Base-by-base conservation (phyloP, 2,113 vertebrate species). In the Marmota monax region DNA sequence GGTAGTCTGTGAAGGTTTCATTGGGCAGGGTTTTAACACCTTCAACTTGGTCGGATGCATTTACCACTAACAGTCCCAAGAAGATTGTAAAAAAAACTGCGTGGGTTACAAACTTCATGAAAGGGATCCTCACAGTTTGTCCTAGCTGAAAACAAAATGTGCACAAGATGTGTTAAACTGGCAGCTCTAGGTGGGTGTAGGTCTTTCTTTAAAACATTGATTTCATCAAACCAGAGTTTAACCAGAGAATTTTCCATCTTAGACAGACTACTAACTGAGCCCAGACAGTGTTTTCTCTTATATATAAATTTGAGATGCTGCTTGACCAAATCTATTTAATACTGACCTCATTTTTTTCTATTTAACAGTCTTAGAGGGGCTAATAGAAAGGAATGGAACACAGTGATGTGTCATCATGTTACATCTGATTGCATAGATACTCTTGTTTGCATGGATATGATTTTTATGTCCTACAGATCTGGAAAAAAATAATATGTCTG, bases 61-160 rank as follows among this genome's bases (percentile, higher is more conserved):
- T 99, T 97, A 99, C 96, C 2, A 99, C 99, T 92, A 99, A 98
- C 73, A 99, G 98, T 85, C 99, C 99, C 93, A 99, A 98, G 97
- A 99, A 99, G 98, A 99, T 99, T 77, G 99, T 99, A 98, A 99
- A 99, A 93, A 99, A 99, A 93, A 99, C 99, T 0, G 99, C 99
- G 4, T 99, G 99, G 67, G 99, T 99, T 94, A 99, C 99, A 95
- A 99, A 99, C 98, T 99, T 99, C 99, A 99, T 99, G 97, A 99
- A 99, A 73, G 99, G 99, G 82, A 99, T 99, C 89, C 99, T 98
- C 34, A 99, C 98, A 92, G 99, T 99, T 96, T 99, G 99, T 97
- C 99, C 99, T 97, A 99, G 77, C 99, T 99, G 98, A 96, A 98
- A 98, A 98, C 0, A 85, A 97, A 98, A 97, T 82, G 95, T 0